Base-by-base conservation (phyloP, 2,888 invertebrate genomes). In the Chirona hameri region DNA sequence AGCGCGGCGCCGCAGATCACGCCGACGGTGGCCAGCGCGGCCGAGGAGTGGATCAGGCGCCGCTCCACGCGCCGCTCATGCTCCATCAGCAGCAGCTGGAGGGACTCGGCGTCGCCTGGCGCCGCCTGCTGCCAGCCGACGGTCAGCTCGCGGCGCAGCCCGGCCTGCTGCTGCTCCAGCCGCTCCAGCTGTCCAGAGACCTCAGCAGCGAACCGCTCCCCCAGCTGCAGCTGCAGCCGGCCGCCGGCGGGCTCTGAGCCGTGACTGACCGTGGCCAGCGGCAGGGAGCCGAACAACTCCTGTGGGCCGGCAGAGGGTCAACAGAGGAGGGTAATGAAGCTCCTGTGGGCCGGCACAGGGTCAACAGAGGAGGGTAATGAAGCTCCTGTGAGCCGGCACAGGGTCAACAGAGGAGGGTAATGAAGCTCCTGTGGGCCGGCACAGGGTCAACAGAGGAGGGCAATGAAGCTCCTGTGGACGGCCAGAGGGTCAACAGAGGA, bases 161-260 rank as follows among this genome's bases (percentile, higher is more conserved):
- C 52, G 29, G 29, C 52, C 80, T 80, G 80, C 80, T 80, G 52
- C 27, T 55, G 52, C 52, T 52, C 52, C 80, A 52, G 80, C 80
- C 52, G 80, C 29, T 14, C 12, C 48, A 80, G 52, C 80, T 48
- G 55, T 0, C 52, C 27, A 0, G 80, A 48, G 52, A 55, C 48
- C 29, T 80, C 80, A n/a, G 21, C 80, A 27, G 48, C 80, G 55
- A 80, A 80, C 48, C 15, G 27, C 52, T 55, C 52, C 3, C 76
- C 76, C 46, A 76, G 39, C 76, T 39, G 39, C 76, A 76, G 39
- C 21, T 21, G 39, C 76, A 76, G 39, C 31, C 72, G 29, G 72
- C 31, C 18, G 18, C 14, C 72, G 31, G 7, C 31, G 10, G 10
- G 1, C 10, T 39, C 76, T 24, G 39, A 12, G 52, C 52, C 24